Evolutionary conservation across 2,113 vertebrate species (phyloP).

Genomic region (Acinonyx jubatus): DNA sequence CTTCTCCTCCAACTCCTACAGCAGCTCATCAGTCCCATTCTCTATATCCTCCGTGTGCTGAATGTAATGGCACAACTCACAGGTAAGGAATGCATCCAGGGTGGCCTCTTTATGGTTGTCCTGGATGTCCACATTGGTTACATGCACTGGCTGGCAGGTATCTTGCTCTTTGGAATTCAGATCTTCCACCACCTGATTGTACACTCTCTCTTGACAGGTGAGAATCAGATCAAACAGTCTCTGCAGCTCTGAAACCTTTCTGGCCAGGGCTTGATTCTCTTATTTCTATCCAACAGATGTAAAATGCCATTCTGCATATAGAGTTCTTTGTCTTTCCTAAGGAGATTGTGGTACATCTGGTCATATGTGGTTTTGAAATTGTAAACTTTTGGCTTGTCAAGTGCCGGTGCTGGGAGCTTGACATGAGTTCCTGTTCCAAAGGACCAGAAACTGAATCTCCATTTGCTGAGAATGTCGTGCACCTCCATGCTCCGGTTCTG

Average conservation of each 20-base stretch:
- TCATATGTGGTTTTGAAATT: constrained; percentile 99
- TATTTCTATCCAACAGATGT: constrained; percentile 99
- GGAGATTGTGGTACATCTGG: constrained; percentile 99
- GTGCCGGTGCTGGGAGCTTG: constrained; percentile 97
- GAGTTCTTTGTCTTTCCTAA: constrained; percentile 99
- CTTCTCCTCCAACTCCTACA: constrained; percentile 99
- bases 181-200: constrained; percentile 98
- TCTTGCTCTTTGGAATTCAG: constrained; percentile 96
- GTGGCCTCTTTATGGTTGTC: constrained; percentile 99
- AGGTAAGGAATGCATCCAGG: constrained; percentile 97
- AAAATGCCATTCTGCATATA: constrained; percentile 97
- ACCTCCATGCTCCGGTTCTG: no score
- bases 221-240: constrained; percentile 98
- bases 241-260: constrained; percentile 98
- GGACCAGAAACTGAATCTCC: constrained; percentile 96
- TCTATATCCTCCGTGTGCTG: constrained; percentile 99
- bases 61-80: constrained; percentile 96
- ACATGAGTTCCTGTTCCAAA: constrained; percentile 98
- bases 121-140: constrained; percentile 99
- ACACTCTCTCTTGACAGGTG: constrained; percentile 98
- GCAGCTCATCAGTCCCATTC: constrained; percentile 97
- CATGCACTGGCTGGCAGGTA: constrained; percentile 95
- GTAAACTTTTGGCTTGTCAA: constrained; percentile 99
- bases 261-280: constrained; percentile 96
- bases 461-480: constrained; percentile 88